Evolutionary conservation across 2,888 invertebrate genomes (phyloP), one percentile per base, ranked within the genome.

Genomic region (Amblyjoppa proteus): DNA sequence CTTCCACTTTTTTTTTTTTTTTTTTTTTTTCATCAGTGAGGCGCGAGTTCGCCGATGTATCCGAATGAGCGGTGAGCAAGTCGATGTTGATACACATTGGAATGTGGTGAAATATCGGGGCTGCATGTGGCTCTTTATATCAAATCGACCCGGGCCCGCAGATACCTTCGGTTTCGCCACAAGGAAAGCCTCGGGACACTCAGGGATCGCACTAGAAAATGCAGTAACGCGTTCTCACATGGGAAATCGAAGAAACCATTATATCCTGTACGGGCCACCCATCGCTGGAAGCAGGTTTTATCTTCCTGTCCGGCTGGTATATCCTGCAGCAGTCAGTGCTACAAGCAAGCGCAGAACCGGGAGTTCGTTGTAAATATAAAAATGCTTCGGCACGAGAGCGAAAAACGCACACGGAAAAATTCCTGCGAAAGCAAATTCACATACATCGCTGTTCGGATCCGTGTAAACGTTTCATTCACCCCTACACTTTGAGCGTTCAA

Each of bases 181-280:
- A 38, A 34, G 41, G 51, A 73, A 38, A 74, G 77, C 68, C 71
- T 76, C 80, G 75, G 61, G 34, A 82, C 84, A 61, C 81, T 71
- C 71, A 61, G 49, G 25, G 20, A 81, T 45, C 83, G 81, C 78
- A 66, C 73, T 81, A 34, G 78, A 84, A 70, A 83, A 87, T 84
- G 83, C 82, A 85, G 82, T 84, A 85, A 83, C 84, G 83, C 78
- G 83, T 88, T 87, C 85, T 85, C 87, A 85, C 88, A 83, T 84
- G 88, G 88, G 87, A 88, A 88, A 88, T 88, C 79, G 85, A 56
- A 79, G 85, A 88, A 87, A 85, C 82, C 87, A 87, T 87, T 88
- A 86, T 81, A 87, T 83, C 81, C 82, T 78, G 84, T 81, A 83
- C 80, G 71, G 34, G 38, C 68, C 73, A 77, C 71, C 74, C 77